Evolutionary conservation across 1,140 invertebrate species (phyloP).

Genomic region (Steinernema khuongi): DNA sequence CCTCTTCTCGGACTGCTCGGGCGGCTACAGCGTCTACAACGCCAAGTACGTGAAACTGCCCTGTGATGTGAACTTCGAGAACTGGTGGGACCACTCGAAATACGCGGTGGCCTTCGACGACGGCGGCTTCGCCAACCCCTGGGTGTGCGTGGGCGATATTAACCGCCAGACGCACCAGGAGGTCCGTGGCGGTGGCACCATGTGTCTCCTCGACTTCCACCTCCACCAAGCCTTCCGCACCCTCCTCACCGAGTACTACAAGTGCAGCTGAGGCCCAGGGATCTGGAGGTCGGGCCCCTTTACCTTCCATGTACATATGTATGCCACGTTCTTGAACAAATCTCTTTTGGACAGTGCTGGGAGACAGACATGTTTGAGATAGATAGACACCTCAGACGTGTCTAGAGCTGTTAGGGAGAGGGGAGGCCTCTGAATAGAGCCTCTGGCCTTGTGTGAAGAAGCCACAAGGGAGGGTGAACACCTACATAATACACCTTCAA

Average conservation of each 20-base stretch:
- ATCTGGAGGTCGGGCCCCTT: neutral
- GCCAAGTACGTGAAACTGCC: constrained; percentile 24
- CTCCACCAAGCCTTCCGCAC: constrained; percentile 15
- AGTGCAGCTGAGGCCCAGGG: neutral
- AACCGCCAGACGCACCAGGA: constrained; percentile 31
- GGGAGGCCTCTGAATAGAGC: too few relatives aligned
- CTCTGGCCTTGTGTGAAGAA: too few relatives aligned
- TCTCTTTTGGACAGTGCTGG: too few relatives aligned
- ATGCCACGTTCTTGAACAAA: too few relatives aligned
- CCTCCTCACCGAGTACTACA: constrained; percentile 11
- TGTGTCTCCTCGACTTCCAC: constrained; percentile 18
- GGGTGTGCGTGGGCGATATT: constrained; percentile 36
- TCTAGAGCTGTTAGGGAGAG: too few relatives aligned
- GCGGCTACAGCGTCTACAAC: neutral
- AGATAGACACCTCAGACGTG: too few relatives aligned
- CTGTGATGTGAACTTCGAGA: constrained; percentile 28
- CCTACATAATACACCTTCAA: too few relatives aligned
- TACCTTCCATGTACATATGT: neutral
- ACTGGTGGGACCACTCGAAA: constrained; percentile 35
- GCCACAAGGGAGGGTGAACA: too few relatives aligned
- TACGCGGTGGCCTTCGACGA: constrained; percentile 28
- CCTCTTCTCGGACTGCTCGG: neutral
- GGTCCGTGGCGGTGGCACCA: constrained; percentile 24
- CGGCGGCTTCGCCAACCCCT: constrained; percentile 4
- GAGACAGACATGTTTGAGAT: too few relatives aligned